A percentile compares a stretch with the other conserved stretches of the same genome.
These are phyloP conservation scores for Heliconius eleuchia DNA, from an alignment of 1,140 invertebrate species.

Conservation along the genomic window DNA sequence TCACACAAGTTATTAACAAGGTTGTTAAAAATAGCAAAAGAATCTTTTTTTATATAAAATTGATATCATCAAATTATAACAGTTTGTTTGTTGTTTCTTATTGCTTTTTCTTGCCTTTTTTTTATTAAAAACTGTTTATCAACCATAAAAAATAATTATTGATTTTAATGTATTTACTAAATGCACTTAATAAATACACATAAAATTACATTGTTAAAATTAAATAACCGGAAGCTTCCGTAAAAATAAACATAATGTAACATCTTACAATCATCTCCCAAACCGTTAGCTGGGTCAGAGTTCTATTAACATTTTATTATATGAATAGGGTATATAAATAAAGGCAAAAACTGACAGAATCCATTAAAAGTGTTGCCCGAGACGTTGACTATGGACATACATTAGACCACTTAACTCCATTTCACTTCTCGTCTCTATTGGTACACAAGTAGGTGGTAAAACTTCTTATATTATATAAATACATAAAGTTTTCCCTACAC, in stretches of 20 bases:
- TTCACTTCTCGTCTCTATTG: conserved; percentile 20
- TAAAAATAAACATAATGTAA: conserved; percentile 8
- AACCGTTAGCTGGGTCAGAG: conserved; percentile 11
- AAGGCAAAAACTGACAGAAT: conserved; percentile 76
- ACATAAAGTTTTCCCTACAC: conserved; percentile 17
- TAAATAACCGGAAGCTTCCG: not conserved
- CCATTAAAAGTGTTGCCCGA: conserved; percentile 74
- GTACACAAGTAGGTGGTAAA: conserved; percentile 4
- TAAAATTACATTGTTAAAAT: not conserved
- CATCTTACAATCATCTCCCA: conserved; percentile 10
- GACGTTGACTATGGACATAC: conserved; percentile 53
- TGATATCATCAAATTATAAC: too few species aligned
- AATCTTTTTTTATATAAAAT: too few species aligned
- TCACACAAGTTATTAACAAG: too few species aligned
- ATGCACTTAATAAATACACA: not conserved
- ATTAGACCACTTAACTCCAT: conserved; percentile 34
- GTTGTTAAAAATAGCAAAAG: too few species aligned
- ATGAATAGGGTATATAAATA: conserved; percentile 74
- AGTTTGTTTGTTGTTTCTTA: too few species aligned
- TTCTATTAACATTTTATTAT: conserved; percentile 55
- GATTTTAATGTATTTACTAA: not conserved
- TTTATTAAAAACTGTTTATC: too few species aligned
- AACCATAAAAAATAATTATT: too few species aligned
- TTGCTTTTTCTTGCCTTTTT: too few species aligned
- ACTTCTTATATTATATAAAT: conserved; percentile 4